Base-by-base conservation (phyloP, 2,888 invertebrate species). In the Acleris laterana region DNA sequence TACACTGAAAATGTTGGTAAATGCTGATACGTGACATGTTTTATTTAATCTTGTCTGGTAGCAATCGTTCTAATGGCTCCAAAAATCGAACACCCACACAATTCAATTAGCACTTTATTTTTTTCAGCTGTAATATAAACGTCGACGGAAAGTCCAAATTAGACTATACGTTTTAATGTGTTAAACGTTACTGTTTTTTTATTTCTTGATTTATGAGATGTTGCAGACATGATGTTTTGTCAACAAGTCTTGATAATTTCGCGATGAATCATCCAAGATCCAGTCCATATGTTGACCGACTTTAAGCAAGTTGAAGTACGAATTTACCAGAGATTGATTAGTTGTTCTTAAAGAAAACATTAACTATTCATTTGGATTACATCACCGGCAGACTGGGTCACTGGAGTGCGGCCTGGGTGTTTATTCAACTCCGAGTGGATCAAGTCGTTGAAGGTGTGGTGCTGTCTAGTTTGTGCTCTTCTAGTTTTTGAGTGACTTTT, bases 341-440 rank as follows among this genome's bases (percentile, higher is more conserved):
- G 70, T 71, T 75, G 74, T 76, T 79, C 72, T 76, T 74, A 71
- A 74, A 79, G 74, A 76, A 78, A 77, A 77, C 72, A 74, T 17
- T 46, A 38, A 46, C 46, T 46, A 60, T 62, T 65, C 62, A 65
- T 63, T 69, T 42, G 70, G 60, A 74, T 82, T 85, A 81, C 76
- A 80, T 81, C 82, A 84, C 71, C 71, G 77, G 77, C 71, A 74
- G 76, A 81, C 76, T 79, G 74, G 85, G 82, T 82, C 79, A 80
- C 70, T 75, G 72, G 78, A 75, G 66, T 74, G 71, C 76, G 74
- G 74, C 76, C 75, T 72, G 69, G 69, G 68, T 72, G 73, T 78
- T 82, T 81, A 83, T 80, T 76, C 83, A 83, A 82, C 73, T 71
- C 69, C 70, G 80, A 76, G 68, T 79, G 72, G 78, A 74, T 72